Conservation (phyloP, 2,113 vertebrate species). For the Ranitomeya imitator region DNA sequence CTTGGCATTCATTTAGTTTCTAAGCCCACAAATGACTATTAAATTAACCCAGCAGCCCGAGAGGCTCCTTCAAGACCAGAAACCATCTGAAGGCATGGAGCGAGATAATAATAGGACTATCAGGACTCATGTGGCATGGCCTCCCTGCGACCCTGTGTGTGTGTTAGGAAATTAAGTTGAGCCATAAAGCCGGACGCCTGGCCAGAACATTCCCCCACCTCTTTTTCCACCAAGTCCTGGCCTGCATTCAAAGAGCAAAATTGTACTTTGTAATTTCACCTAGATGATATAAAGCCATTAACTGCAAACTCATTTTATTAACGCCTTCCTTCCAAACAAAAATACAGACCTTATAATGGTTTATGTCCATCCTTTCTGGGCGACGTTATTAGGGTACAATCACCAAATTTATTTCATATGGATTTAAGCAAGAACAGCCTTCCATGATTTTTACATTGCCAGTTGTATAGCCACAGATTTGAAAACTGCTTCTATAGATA, state of each 20-base stretch:
- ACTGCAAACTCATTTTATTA: neutral
- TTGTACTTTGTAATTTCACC: slow-evolving; percentile 32
- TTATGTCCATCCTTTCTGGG: too few species aligned
- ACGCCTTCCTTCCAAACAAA: neutral
- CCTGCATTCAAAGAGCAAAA: slow-evolving; percentile 20
- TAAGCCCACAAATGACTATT: neutral
- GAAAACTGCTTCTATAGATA: too few species aligned
- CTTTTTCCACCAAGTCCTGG: slow-evolving; percentile 8
- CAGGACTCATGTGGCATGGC: neutral
- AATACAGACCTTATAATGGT: too few species aligned
- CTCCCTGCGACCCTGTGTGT: neutral
- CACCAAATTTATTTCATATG: too few species aligned
- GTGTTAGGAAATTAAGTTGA: slow-evolving; percentile 18
- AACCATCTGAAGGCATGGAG: neutral
- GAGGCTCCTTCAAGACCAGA: neutral
- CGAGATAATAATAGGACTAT: neutral
- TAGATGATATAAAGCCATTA: slow-evolving; percentile 17
- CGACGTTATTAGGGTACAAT: too few species aligned
- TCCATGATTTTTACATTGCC: too few species aligned
- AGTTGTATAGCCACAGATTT: too few species aligned
- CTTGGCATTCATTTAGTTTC: neutral
- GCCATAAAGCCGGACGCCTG: neutral
- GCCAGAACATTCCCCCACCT: neutral
- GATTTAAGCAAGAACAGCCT: too few species aligned
- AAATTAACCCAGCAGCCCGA: neutral